A percentile compares a stretch with the other conserved stretches of the same genome.
Conservation (phyloP, 2,113 vertebrate species). For the Camelus bactrianus region DNA sequence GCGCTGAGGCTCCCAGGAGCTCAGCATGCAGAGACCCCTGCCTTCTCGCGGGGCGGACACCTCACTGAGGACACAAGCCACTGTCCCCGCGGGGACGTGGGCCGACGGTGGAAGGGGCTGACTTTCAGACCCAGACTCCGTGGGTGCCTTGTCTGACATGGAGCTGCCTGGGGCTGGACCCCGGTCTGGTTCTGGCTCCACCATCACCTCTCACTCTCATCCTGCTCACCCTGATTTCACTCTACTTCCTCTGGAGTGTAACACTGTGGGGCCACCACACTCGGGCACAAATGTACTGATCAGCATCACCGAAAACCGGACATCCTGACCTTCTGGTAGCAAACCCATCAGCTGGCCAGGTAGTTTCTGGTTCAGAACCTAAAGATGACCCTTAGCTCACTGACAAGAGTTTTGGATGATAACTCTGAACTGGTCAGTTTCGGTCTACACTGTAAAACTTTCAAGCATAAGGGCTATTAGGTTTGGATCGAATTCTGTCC, state of each 20-base stretch:
- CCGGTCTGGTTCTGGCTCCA: accelerated
- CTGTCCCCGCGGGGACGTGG: accelerated
- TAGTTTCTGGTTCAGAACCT: background rate
- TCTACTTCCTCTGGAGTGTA: background rate
- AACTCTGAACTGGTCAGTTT: background rate
- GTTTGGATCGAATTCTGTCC: background rate
- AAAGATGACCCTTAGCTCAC: background rate
- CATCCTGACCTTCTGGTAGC: too few species aligned
- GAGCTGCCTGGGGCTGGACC: background rate
- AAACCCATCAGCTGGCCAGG: accelerated
- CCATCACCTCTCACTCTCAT: too few species aligned
- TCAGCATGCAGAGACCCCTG: background rate
- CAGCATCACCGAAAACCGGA: too few species aligned
- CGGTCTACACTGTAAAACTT: accelerated
- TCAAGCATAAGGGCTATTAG: background rate
- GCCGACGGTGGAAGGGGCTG: background rate
- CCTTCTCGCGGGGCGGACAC: background rate
- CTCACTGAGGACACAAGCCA: too few species aligned
- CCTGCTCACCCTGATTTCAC: background rate
- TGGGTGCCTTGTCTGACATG: background rate
- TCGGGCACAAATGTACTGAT: accelerated
- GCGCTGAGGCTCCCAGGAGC: background rate
- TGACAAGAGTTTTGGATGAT: background rate
- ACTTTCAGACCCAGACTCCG: accelerated
- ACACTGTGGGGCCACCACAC: accelerated